Evolutionary conservation across 2,888 invertebrate genomes (phyloP).

Genomic region (Cephonodes hylas): DNA sequence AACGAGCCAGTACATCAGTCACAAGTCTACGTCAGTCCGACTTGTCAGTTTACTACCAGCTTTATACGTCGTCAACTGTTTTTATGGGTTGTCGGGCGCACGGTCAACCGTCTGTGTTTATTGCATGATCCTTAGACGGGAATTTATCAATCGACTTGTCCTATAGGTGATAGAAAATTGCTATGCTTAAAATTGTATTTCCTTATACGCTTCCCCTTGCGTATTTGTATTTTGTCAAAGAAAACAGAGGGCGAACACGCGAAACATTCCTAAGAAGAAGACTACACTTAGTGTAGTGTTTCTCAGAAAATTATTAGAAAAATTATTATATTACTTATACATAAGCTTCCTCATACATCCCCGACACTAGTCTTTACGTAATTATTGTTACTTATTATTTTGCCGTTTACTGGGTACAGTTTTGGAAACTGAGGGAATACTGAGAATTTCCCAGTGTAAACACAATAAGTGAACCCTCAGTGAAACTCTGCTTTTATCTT

Average conservation of each 20-base stretch:
- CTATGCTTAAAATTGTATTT: background rate
- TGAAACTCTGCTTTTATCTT: no score
- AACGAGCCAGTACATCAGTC: background rate
- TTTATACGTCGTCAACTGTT: conserved; percentile 1
- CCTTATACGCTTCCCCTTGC: background rate
- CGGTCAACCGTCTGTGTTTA: background rate
- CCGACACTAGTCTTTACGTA: no score
- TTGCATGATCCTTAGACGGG: conserved; percentile 9
- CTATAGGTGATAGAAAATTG: background rate
- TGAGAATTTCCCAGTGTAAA: no score
- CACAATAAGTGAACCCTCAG: no score
- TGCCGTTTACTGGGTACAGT: no score
- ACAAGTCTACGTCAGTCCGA: background rate
- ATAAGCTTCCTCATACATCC: no score
- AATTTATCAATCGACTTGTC: conserved; percentile 5
- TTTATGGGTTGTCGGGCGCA: conserved; percentile 1
- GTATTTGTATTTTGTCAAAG: background rate
- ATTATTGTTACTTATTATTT: no score
- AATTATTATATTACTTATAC: no score
- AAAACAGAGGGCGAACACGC: background rate
- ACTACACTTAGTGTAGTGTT: no score
- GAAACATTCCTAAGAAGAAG: no score
- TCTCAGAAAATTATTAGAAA: no score
- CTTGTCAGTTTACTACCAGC: conserved; percentile 9
- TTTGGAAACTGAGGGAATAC: no score